Evolutionary conservation across 2,888 invertebrate species (phyloP), one percentile per base, ranked within the genome.

Genomic region (Agonopterix heracliana): DNA sequence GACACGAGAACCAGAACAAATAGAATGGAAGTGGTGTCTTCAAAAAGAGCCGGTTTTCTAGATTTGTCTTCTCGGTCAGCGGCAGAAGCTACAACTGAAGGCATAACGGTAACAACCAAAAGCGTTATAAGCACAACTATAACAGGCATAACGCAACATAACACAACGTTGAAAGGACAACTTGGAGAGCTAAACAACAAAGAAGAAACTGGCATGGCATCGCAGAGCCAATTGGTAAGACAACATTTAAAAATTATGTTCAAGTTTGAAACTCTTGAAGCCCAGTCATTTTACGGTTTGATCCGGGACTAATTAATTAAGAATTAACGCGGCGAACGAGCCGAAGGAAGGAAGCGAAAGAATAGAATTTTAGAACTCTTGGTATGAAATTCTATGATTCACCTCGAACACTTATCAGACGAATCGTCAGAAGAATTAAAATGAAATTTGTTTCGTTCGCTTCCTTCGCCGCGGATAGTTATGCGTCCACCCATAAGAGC

Each of bases 211-310:
- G 57, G 47, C 36, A 47, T 53, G 36, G 69, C 63, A 65, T 73
- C 81, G 55, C 78, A 71, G 63, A 76, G 71, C 54, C 78, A 78
- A 71, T 56, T 80, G 73, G 83, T 84, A 71, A 73, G 78, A 51
- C 13, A 42, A 43, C 49, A 26, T 26, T 26, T 26, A 26, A 26
- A 26, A 26, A 26, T 26, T 3, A 26, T 26, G 5, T 26, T 26
- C 26, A 26, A 26, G 26, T 26, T 26, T 26, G 7, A 26, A 26
- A 7, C 26, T 26, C 5, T n/a, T n/a, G n/a, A n/a, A n/a, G n/a
- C n/a, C n/a, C n/a, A n/a, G n/a, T n/a, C n/a, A n/a, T n/a, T n/a
- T n/a, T n/a, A n/a, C n/a, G n/a, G n/a, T n/a, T n/a, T n/a, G n/a
- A n/a, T n/a, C n/a, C n/a, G n/a, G n/a, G n/a, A n/a, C n/a, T n/a